Percentiles rank a stretch among this genome's conserved stretches.
phyloP scores from a whole-genome alignment of 2,113 vertebrate species.

The Heterotis niloticus region DNA sequence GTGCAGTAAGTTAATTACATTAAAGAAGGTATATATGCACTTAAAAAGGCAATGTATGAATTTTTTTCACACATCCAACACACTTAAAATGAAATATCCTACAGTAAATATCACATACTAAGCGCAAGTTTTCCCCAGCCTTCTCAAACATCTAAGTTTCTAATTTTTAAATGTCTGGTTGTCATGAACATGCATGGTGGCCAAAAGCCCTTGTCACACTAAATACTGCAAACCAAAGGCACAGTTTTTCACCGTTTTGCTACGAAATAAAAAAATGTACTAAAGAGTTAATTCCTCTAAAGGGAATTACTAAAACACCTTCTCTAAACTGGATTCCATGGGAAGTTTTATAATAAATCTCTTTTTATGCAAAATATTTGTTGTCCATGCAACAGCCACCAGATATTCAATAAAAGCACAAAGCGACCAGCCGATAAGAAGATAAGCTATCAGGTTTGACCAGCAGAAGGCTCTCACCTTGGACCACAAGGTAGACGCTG shows the following conservation, averaged over 20 bases:
- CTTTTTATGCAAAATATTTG: not conserved
- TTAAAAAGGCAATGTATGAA: slow-evolving; percentile 37
- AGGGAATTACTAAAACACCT: not conserved
- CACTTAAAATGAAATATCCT: slow-evolving; percentile 48
- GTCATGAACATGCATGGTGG: not conserved
- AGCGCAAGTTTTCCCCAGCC: slow-evolving; percentile 27
- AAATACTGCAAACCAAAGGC: not conserved
- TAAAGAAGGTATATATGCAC: slow-evolving; percentile 28
- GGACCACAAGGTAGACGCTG: slow-evolving; percentile 74
- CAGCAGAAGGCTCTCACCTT: slow-evolving; percentile 68
- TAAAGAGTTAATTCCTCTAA: not conserved
- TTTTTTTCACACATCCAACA: slow-evolving; percentile 53
- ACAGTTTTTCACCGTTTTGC: not conserved
- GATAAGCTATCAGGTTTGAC: not conserved
- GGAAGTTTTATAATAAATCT: not conserved
- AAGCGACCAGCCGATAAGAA: not conserved
- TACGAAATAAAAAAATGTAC: not conserved
- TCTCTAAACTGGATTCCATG: not conserved
- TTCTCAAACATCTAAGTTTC: not conserved
- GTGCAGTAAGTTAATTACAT: slow-evolving; percentile 20
- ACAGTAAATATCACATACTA: not conserved
- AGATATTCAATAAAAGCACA: not conserved
- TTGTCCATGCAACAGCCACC: not conserved
- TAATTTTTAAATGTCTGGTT: slow-evolving; percentile 31
- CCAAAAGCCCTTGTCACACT: slow-evolving; percentile 5